A percentile compares a stretch with the other conserved stretches of the same genome.
These are phyloP conservation scores for Erpornis zantholeuca DNA, from an alignment of 2,113 vertebrate species.

Conservation along the genomic window DNA sequence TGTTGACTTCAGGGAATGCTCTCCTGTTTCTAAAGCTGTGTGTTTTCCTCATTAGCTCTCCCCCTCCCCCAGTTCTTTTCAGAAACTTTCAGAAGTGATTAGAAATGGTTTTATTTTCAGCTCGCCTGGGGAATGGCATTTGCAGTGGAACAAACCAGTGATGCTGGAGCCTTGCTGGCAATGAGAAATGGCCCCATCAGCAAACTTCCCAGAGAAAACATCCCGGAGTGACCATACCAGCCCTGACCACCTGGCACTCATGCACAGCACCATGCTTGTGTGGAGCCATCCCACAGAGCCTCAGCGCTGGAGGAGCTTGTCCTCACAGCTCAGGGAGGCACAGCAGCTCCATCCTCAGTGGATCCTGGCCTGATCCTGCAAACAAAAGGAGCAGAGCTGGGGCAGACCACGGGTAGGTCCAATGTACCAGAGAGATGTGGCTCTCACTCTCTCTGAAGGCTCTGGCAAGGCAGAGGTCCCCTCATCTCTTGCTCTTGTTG, in stretches of 20 bases:
- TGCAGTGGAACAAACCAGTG: conserved; percentile 8
- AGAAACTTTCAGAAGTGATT: conserved; percentile 32
- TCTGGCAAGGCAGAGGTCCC: neutral
- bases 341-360: neutral
- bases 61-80: neutral
- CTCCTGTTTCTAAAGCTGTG: neutral
- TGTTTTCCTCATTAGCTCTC: conserved; percentile 24
- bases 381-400: neutral
- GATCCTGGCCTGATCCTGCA: neutral
- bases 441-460: neutral
- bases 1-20: conserved; percentile 28
- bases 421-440: fast-evolving
- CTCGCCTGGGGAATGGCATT: conserved; percentile 1
- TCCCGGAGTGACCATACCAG: neutral
- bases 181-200: neutral
- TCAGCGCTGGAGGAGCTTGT: neutral
- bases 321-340: neutral
- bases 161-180: neutral
- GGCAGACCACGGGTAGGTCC: neutral
- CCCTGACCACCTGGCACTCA: neutral
- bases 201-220: neutral
- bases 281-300: neutral
- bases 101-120: conserved; percentile 45
- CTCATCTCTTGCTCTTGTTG: neutral
- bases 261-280: neutral